A percentile compares a stretch with the other conserved stretches of the same genome.
Conservation (phyloP, 2,888 invertebrate species). For the Cactoblastis cactorum region DNA sequence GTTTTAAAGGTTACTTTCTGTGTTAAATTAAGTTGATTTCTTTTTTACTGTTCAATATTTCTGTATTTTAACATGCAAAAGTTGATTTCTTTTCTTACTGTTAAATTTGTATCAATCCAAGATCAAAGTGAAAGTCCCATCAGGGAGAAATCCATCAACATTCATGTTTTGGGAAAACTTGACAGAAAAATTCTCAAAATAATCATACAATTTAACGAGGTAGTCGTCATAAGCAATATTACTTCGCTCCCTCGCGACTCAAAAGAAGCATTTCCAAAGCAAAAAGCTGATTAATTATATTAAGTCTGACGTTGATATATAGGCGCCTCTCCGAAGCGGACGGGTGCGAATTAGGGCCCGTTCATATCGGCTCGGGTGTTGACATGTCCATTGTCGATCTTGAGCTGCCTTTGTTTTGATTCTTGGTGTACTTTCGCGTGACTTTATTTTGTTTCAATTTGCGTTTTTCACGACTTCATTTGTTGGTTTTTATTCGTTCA, state of each 20-base stretch:
- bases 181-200: neutral
- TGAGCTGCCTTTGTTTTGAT: neutral
- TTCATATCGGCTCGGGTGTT: constrained; percentile 1
- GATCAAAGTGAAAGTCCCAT: too few relatives aligned
- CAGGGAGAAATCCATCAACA: too few relatives aligned
- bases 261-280: constrained; percentile 6
- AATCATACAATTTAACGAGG: neutral
- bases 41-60: too few relatives aligned
- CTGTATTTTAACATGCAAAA: too few relatives aligned
- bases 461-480: neutral
- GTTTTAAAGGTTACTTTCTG: too few relatives aligned
- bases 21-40: too few relatives aligned
- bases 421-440: neutral
- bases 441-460: neutral
- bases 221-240: constrained; percentile 3
- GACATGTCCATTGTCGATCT: neutral
- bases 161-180: neutral
- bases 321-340: constrained; percentile 1
- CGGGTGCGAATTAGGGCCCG: constrained; percentile 7
- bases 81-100: too few relatives aligned
- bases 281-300: constrained; percentile 13
- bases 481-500: neutral
- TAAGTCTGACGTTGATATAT: constrained; percentile 13
- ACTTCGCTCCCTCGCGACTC: neutral
- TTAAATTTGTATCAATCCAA: too few relatives aligned